Percentiles rank a stretch among this genome's conserved stretches.
Evolutionary conservation across 2,888 invertebrate genomes (phyloP).

Genomic region (Meloe dianella): DNA sequence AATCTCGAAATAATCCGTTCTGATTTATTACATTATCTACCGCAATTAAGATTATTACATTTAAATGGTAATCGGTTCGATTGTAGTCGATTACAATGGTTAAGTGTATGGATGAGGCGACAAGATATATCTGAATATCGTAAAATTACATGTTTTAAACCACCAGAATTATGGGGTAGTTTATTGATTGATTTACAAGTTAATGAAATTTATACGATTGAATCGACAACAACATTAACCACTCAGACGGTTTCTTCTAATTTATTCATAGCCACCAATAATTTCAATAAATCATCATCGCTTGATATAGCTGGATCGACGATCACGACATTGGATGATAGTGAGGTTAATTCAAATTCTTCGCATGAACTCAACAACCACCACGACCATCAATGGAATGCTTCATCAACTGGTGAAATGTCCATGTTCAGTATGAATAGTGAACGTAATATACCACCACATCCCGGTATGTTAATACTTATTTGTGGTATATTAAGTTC

Average conservation of each 20-base stretch:
- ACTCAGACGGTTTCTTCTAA: too few species aligned
- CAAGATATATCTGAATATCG: constrained; percentile 57
- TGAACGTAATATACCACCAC: constrained; percentile 48
- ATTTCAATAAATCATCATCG: constrained; percentile 22
- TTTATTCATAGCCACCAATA: constrained; percentile 16
- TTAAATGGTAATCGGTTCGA: constrained; percentile 75
- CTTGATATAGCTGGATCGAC: too few species aligned
- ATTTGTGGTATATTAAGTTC: constrained; percentile 64
- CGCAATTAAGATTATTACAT: constrained; percentile 70
- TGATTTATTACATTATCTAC: constrained; percentile 72
- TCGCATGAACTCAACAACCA: constrained; percentile 21
- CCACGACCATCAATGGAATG: constrained; percentile 33
- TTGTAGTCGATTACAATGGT: constrained; percentile 71
- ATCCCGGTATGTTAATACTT: constrained; percentile 67
- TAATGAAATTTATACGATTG: constrained; percentile 30
- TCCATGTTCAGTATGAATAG: constrained; percentile 47
- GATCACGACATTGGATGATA: constrained; percentile 27
- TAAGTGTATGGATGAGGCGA: constrained; percentile 71
- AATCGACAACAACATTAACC: background rate
- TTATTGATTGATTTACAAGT: constrained; percentile 54
- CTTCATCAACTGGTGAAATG: constrained; percentile 45
- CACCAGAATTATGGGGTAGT: constrained; percentile 54
- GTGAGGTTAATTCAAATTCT: constrained; percentile 40
- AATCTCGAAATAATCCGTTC: constrained; percentile 70
- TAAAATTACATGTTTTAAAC: constrained; percentile 58